Base-by-base conservation (phyloP, 2,888 invertebrate species). In the Melinaea marsaeus region DNA sequence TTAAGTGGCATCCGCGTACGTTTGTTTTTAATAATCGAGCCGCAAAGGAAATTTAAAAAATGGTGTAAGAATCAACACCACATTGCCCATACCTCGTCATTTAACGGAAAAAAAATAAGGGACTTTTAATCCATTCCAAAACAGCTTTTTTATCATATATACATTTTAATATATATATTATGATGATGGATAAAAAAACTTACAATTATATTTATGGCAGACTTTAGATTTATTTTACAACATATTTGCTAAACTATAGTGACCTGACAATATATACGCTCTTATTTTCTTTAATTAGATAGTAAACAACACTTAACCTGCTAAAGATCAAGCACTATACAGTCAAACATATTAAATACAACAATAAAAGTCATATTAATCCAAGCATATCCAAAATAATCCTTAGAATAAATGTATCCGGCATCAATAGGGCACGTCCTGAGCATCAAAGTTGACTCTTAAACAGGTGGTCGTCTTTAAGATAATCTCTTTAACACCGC, bases 401-500 rank as follows among this genome's bases (percentile, higher is more conserved):
- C 71, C 64, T 69, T 62, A 62, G 79, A 84, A 85, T 80, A 75
- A 80, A 84, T 81, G 85, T 82, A 81, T 88, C 87, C 88, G 80
- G 75, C 76, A 71, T 22, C 71, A 76, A 80, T 79, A 81, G 80
- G 78, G 76, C 81, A 81, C 75, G 79, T 77, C 75, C 76, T 47
- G 68, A 67, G 69, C 68, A 71, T 74, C 72, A 75, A 72, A 71
- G 75, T 72, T 76, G 75, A 81, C 78, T 79, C 72, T 74, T 68
- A 79, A 88, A 88, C 90, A 90, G 89, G 88, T 90, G 89, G 84
- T 80, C 79, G 77, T 78, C 75, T 84, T 88, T 86, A 87, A 79
- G 79, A 79, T 89, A 88, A 90, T 89, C 88, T 85, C 64, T 58
- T 69, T 80, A 83, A 85, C 78, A 72, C 79, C 72, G 74, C 88